These are phyloP conservation scores for Magallana ariakensis DNA, from an alignment of 1,140 invertebrate genomes.

Conservation along the genomic window DNA sequence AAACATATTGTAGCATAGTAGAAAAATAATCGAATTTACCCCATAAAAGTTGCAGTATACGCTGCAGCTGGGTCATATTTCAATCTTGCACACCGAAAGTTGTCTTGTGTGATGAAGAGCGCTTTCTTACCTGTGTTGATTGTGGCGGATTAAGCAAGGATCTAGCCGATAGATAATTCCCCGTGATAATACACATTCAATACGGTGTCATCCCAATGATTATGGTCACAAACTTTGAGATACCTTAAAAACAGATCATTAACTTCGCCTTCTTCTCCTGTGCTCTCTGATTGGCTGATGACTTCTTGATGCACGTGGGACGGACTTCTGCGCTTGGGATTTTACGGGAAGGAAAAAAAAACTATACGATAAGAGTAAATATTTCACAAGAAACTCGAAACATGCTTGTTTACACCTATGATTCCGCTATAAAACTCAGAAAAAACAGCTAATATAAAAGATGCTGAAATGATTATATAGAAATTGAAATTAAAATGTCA, in stretches of 20 bases:
- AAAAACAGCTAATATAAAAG: no score
- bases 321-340: neutral
- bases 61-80: no score
- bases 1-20: no score
- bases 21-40: no score
- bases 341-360: no score
- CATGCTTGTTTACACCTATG: no score
- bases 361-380: no score
- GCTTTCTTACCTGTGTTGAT: slow-evolving; percentile 12
- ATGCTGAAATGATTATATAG: no score
- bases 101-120: neutral
- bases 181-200: slow-evolving; percentile 29
- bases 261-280: slow-evolving; percentile 13
- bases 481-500: no score
- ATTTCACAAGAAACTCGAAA: no score
- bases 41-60: no score
- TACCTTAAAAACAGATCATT: slow-evolving; percentile 38
- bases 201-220: slow-evolving; percentile 18
- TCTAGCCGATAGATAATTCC: neutral
- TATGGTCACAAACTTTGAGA: slow-evolving; percentile 3
- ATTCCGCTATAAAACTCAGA: no score
- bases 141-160: neutral
- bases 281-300: slow-evolving; percentile 2
- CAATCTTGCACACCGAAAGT: neutral
- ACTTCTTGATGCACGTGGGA: slow-evolving; percentile 29